A percentile compares a stretch with the other conserved stretches of the same genome.
These are phyloP conservation scores for Ichneumon xanthorius DNA, from an alignment of 2,888 invertebrate genomes.

Conservation along the genomic window DNA sequence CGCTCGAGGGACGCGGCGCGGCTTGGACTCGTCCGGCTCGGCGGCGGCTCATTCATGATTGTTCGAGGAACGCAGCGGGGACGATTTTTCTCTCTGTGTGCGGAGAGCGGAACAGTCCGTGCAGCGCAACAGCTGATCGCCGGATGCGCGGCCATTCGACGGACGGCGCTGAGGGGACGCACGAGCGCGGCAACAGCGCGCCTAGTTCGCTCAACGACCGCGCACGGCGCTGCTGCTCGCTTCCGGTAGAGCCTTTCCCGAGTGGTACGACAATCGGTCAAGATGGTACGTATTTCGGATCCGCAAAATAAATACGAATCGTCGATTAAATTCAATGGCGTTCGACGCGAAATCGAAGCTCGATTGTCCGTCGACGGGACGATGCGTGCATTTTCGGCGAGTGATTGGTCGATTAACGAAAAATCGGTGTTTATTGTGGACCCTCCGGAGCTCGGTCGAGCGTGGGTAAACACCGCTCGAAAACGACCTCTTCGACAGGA, in stretches of 20 bases:
- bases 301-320: slow-evolving; percentile 77
- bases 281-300: slow-evolving; percentile 82
- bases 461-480: slow-evolving; percentile 65
- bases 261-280: slow-evolving; percentile 73
- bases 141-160: slow-evolving; percentile 54
- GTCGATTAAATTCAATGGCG: slow-evolving; percentile 52
- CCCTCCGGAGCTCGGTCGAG: slow-evolving; percentile 55
- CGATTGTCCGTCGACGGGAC: neutral
- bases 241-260: slow-evolving; percentile 73
- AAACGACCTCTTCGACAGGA: neutral
- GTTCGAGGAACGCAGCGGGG: neutral
- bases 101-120: neutral
- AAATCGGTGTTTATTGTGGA: slow-evolving; percentile 53
- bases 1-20: neutral
- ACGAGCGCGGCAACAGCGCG: slow-evolving; percentile 39
- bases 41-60: slow-evolving; percentile 33
- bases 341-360: slow-evolving; percentile 54
- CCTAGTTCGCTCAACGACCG: slow-evolving; percentile 20
- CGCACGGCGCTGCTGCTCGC: slow-evolving; percentile 62
- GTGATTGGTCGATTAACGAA: slow-evolving; percentile 41
- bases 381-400: slow-evolving; percentile 66
- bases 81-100: neutral
- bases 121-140: slow-evolving; percentile 53
- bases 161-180: neutral
- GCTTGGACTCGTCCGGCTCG: slow-evolving; percentile 51